Evolutionary conservation across 2,888 invertebrate species (phyloP), one percentile per base, ranked within the genome.

Genomic region (Campopleginae sp.): DNA sequence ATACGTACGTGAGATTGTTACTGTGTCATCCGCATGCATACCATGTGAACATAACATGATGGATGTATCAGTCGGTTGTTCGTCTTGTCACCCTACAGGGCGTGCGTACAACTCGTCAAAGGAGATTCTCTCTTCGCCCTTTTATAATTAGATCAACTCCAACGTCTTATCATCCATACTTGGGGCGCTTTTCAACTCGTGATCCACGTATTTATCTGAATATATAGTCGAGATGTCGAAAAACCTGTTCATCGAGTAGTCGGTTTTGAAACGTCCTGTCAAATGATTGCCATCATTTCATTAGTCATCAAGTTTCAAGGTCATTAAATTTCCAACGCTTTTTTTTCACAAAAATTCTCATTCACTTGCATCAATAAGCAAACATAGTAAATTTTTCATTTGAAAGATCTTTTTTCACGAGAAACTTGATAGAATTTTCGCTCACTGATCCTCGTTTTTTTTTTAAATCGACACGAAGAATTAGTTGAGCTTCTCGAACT

Each of bases 91-190:
- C 42, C 46, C 68, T 70, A 46, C 58, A 70, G 58, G 54, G 58
- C 44, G 33, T 72, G 38, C 72, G 42, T 58, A 38, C 23, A 58
- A 58, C 72, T 72, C 58, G 72, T 51, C 48, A 44, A 10, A 44
- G 31, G n/a, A 70, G 33, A 44, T 48, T 70, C 48, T 12, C 51
- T 70, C 48, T 70, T 70, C 33, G 70, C 70, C 19, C 77, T 77
- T 51, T 61, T 42, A 27, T 48, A 66, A 66, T 77, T 77, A 77
- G 66, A 77, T 66, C 42, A 42, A 66, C 42, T 44, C 33, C 31
- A 70, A 38, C 38, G 38, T 61, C 61, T 75, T 27, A 12, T 48
- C 46, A 38, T 72, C 58, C 23, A 23, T 38, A 42, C 31, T 72
- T 42, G 33, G 17, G 17, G 33, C n/a, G 27, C 44, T 68, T 27